Evolutionary conservation across 2,888 invertebrate genomes (phyloP).

Genomic region (Drosophila melanosoma): DNA sequence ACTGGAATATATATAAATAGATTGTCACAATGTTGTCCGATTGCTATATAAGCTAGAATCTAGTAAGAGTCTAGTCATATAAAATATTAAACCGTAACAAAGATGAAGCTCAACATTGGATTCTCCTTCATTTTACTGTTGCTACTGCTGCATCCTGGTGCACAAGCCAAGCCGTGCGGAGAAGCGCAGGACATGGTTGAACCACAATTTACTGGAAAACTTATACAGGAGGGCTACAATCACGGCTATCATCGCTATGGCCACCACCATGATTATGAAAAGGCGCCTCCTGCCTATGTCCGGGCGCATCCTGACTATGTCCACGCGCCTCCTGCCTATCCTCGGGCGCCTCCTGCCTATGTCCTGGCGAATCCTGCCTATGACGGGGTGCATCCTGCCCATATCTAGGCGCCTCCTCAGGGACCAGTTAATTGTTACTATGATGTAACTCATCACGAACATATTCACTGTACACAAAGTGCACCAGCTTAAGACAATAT

Average conservation of each 20-base stretch:
- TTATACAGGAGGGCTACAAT: too few relatives aligned
- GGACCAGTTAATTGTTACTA: slow-evolving; percentile 42
- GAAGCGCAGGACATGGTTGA: too few relatives aligned
- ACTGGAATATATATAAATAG: background rate
- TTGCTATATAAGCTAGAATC: slow-evolving; percentile 51
- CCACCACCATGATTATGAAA: too few relatives aligned
- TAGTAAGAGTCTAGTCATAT: background rate
- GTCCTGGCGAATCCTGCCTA: too few relatives aligned
- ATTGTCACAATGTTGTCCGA: slow-evolving; percentile 27
- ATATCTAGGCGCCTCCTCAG: too few relatives aligned
- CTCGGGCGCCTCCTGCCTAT: too few relatives aligned
- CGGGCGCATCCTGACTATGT: too few relatives aligned
- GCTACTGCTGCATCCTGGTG: slow-evolving; percentile 16
- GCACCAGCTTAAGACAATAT: slow-evolving; percentile 42
- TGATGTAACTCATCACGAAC: slow-evolving; percentile 31
- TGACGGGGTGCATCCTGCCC: too few relatives aligned
- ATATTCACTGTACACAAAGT: slow-evolving; percentile 20
- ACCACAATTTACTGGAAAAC: too few relatives aligned
- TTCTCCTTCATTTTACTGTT: slow-evolving; percentile 22
- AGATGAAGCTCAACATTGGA: slow-evolving; percentile 50
- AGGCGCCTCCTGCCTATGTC: too few relatives aligned
- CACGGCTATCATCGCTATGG: too few relatives aligned
- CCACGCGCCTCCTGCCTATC: too few relatives aligned
- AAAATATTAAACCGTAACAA: background rate
- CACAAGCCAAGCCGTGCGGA: slow-evolving; percentile 45